These are phyloP conservation scores for Drosophila burlai DNA, from an alignment of 1,140 invertebrate genomes.

Conservation along the genomic window DNA sequence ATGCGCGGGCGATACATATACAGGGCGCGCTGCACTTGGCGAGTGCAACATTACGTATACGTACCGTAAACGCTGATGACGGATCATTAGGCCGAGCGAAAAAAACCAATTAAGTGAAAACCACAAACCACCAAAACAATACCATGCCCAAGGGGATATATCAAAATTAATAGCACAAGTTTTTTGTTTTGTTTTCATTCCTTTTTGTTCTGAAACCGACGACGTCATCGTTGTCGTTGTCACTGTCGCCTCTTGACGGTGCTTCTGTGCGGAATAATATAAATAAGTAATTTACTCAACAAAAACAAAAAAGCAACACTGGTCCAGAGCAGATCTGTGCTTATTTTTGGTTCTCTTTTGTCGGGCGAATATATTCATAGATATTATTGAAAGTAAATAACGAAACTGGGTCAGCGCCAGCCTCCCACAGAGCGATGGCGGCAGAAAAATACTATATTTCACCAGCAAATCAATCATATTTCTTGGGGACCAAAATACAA, in stretches of 20 bases:
- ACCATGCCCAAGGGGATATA: constrained; percentile 32
- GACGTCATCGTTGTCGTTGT: constrained; percentile 64
- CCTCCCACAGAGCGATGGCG: constrained; percentile 8
- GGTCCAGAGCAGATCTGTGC: constrained; percentile 30
- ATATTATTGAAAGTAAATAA: constrained; percentile 77
- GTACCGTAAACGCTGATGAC: constrained; percentile 41
- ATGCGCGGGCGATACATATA: constrained; percentile 9
- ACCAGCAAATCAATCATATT: constrained; percentile 69
- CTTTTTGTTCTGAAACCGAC: constrained; percentile 23
- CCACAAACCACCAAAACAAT: constrained; percentile 60
- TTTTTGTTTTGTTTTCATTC: constrained; percentile 26
- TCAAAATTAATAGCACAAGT: constrained; percentile 70
- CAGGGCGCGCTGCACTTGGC: constrained; percentile 34
- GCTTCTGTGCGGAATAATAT: constrained; percentile 59
- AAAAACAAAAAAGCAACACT: constrained; percentile 21
- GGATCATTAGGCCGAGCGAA: constrained; percentile 50
- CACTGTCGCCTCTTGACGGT: constrained; percentile 53
- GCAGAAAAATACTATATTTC: constrained; percentile 24
- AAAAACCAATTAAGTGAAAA: constrained; percentile 60
- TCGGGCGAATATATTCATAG: constrained; percentile 63
- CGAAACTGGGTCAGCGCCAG: constrained; percentile 65
- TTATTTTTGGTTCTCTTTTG: constrained; percentile 57
- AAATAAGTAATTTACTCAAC: constrained; percentile 51
- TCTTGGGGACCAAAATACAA: constrained; percentile 7
- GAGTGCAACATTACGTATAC: constrained; percentile 59